Percentiles rank a stretch among this genome's conserved stretches.
Evolutionary conservation across 2,113 vertebrate species (phyloP).

Genomic region (Trochalopteron elliotii): DNA sequence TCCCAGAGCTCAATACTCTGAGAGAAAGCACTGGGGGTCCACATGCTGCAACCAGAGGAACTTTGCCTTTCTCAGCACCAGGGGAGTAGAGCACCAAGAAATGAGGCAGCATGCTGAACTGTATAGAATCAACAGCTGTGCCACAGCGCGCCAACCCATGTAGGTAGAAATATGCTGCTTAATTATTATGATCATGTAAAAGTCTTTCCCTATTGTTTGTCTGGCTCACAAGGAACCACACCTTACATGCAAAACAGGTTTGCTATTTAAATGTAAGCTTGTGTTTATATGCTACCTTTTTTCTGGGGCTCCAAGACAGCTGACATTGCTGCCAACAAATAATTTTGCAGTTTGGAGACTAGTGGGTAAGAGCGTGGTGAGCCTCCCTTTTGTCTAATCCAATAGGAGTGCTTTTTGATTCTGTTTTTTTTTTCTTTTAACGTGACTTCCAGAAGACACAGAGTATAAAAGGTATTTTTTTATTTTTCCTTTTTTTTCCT

Average conservation of each 20-base stretch:
- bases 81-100: not conserved
- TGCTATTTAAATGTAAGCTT: conserved; percentile 40
- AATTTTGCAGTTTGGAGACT: not conserved
- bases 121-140: not conserved
- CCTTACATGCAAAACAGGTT: conserved; percentile 25
- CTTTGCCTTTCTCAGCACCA: not conserved
- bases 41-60: not conserved
- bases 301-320: not conserved
- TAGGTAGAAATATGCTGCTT: not conserved
- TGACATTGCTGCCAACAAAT: not conserved
- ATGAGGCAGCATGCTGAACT: not conserved
- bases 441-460: not conserved
- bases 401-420: not conserved
- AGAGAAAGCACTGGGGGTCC: not conserved
- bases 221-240: not conserved
- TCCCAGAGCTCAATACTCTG: not conserved
- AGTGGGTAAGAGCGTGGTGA: not conserved
- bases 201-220: not conserved
- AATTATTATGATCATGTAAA: conserved; percentile 1
- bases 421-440: not conserved
- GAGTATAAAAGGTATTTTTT: conserved; percentile 18
- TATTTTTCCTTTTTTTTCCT: not conserved
- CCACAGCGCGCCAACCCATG: not conserved
- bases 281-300: not conserved
- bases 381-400: not conserved